Evolutionary conservation across 2,888 invertebrate genomes (phyloP).

Genomic region (Drosophila kambysellisi): DNA sequence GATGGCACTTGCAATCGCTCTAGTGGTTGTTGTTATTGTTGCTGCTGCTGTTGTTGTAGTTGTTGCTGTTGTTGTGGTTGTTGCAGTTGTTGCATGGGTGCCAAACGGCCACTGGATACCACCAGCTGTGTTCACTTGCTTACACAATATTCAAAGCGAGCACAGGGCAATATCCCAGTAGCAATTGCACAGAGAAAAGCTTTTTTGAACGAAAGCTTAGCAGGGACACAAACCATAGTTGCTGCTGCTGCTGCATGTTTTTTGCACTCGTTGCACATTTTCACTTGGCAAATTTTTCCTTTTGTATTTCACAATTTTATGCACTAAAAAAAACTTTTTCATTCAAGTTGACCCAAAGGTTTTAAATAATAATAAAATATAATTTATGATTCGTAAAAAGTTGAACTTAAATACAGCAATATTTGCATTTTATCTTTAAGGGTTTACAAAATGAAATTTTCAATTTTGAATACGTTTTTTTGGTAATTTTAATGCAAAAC

Average conservation of each 20-base stretch:
- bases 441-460: background rate
- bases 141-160: conserved; percentile 90
- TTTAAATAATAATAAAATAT: background rate
- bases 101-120: conserved; percentile 95
- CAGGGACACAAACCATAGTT: conserved; percentile 55
- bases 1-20: background rate
- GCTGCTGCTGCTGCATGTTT: background rate
- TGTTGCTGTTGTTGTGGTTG: conserved; percentile 21
- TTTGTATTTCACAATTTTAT: conserved; percentile 17
- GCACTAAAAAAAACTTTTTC: background rate
- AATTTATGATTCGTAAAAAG: background rate
- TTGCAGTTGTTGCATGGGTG: conserved; percentile 64
- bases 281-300: background rate
- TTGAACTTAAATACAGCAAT: background rate
- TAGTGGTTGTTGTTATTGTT: conserved; percentile 7
- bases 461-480: background rate
- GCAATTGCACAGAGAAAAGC: conserved; percentile 86
- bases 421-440: background rate
- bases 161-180: conserved; percentile 99
- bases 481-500: background rate
- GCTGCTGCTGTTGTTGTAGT: conserved; percentile 1
- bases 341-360: background rate
- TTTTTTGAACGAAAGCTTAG: conserved; percentile 59
- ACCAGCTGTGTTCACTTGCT: conserved; percentile 98
- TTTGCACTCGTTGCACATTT: conserved; percentile 14